phyloP scores from a whole-genome alignment of 2,113 vertebrate genomes.

The Heloderma charlesbogerti region DNA sequence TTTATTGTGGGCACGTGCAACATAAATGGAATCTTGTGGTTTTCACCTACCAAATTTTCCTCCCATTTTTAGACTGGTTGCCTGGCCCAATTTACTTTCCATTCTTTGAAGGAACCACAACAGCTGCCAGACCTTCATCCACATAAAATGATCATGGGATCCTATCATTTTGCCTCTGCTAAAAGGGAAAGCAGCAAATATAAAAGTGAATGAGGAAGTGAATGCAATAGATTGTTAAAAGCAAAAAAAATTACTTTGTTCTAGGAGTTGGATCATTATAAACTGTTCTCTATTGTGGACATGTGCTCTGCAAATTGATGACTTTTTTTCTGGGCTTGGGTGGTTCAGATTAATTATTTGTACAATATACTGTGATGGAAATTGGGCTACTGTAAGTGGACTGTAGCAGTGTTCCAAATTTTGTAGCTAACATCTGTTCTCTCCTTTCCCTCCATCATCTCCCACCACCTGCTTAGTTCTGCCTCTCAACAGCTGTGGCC shows the following conservation, averaged over 20 bases:
- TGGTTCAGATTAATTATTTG: slow-evolving; percentile 62
- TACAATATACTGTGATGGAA: slow-evolving; percentile 71
- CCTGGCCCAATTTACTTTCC: background rate
- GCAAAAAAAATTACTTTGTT: background rate
- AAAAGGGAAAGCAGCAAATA: background rate
- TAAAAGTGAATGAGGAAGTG: background rate
- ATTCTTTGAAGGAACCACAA: background rate
- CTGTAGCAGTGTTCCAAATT: slow-evolving; percentile 28
- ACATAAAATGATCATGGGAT: background rate
- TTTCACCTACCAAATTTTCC: background rate
- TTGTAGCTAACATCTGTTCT: slow-evolving; percentile 65
- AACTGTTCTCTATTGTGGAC: slow-evolving; percentile 23
- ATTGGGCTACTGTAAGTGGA: slow-evolving; percentile 30
- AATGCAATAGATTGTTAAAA: background rate
- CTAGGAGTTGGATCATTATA: background rate
- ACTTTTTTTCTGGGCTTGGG: slow-evolving; percentile 43
- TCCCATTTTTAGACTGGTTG: background rate
- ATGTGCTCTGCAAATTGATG: slow-evolving; percentile 28
- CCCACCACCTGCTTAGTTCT: slow-evolving; percentile 65
- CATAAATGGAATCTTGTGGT: background rate
- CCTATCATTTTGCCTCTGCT: background rate
- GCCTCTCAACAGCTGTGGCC: slow-evolving; percentile 59
- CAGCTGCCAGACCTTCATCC: background rate
- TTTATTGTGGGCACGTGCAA: background rate
- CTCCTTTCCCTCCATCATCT: slow-evolving; percentile 46